Percentiles rank a stretch among this genome's conserved stretches.
Conservation (phyloP, 2,888 invertebrate genomes). For the Polymixis flavicincta region DNA sequence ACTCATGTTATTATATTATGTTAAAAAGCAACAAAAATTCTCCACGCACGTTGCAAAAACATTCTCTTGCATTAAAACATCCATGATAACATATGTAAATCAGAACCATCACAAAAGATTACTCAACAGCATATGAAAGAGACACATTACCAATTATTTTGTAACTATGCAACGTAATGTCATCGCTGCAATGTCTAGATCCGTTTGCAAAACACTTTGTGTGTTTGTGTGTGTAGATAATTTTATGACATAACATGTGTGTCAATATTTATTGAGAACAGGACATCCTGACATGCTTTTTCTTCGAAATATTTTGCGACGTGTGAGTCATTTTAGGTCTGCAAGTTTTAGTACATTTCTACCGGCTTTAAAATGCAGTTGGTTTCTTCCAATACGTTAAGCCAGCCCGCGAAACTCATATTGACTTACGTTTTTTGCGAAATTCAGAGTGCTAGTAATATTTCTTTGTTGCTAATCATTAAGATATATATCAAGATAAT, state of each 20-base stretch:
- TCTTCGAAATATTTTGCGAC: constrained; percentile 19
- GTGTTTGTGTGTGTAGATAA: constrained; percentile 17
- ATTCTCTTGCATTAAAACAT: constrained; percentile 41
- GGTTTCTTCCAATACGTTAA: not conserved
- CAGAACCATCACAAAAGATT: constrained; percentile 37
- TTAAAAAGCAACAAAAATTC: not conserved
- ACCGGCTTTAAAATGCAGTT: not conserved
- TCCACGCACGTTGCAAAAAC: not conserved
- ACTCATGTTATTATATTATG: no score
- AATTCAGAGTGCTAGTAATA: not conserved
- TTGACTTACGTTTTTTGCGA: not conserved
- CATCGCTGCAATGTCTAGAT: constrained; percentile 38
- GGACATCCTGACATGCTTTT: constrained; percentile 38
- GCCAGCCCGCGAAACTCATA: no score
- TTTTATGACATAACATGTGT: constrained; percentile 27
- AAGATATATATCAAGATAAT: no score
- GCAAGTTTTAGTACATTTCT: not conserved
- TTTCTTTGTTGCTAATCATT: not conserved
- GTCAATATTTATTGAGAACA: constrained; percentile 49
- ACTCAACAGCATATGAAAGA: constrained; percentile 41
- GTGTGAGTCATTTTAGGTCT: constrained; percentile 21
- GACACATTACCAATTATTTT: constrained; percentile 32
- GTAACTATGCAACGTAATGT: constrained; percentile 31
- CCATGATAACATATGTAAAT: constrained; percentile 49
- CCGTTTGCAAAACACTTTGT: constrained; percentile 44